A percentile compares a stretch with the other conserved stretches of the same genome.
These are phyloP conservation scores for Lordiphosa fenestrarum DNA, from an alignment of 2,888 invertebrate species.

Conservation along the genomic window DNA sequence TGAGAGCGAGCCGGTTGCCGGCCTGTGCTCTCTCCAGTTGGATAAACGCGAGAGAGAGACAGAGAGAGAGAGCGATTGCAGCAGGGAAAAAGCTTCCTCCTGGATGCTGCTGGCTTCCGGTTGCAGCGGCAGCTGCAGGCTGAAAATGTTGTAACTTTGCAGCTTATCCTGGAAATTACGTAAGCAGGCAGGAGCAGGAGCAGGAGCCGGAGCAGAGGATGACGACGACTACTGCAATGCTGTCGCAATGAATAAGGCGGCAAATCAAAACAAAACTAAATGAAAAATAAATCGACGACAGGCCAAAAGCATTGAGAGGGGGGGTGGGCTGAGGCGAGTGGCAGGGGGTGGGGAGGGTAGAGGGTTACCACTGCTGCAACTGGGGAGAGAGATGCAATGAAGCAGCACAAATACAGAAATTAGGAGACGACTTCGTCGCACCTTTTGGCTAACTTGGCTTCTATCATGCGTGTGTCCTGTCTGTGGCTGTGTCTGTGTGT, in stretches of 20 bases:
- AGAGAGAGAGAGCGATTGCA: constrained; percentile 18
- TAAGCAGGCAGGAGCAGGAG: constrained; percentile 39
- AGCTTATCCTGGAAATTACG: constrained; percentile 74
- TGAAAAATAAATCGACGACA: constrained; percentile 70
- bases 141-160: constrained; percentile 73
- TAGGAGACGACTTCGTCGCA: constrained; percentile 62
- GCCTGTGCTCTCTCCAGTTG: constrained; percentile 1
- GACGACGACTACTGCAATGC: constrained; percentile 68
- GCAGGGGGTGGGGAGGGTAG: background rate
- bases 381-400: constrained; percentile 44
- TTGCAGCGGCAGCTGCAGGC: constrained; percentile 35
- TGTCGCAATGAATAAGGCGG: constrained; percentile 75
- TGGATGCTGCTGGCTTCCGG: constrained; percentile 26
- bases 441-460: constrained; percentile 64
- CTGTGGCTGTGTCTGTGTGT: constrained; percentile 22
- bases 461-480: constrained; percentile 21
- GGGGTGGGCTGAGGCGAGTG: constrained; percentile 3
- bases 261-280: constrained; percentile 74
- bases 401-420: constrained; percentile 65
- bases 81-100: constrained; percentile 18
- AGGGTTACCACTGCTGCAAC: background rate
- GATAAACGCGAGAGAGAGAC: constrained; percentile 5
- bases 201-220: constrained; percentile 15
- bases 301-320: constrained; percentile 26
- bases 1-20: constrained; percentile 6